These are phyloP conservation scores for Anoplopoma fimbria DNA, from an alignment of 2,113 vertebrate species.

Conservation along the genomic window DNA sequence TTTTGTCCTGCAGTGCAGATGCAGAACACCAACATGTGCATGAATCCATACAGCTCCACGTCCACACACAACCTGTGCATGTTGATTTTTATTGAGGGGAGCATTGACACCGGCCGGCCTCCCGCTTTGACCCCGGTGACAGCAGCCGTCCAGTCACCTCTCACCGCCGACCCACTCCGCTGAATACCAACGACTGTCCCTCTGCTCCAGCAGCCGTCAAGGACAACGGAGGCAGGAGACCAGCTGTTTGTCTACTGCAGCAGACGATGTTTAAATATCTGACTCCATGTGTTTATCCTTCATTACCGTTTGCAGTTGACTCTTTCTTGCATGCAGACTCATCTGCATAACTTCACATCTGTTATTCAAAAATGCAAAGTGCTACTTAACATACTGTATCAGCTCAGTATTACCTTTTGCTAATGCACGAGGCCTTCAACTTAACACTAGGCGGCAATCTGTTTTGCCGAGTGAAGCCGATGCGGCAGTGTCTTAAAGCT, in stretches of 20 bases:
- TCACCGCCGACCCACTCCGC: background rate
- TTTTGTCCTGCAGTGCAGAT: background rate
- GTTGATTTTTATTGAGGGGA: background rate
- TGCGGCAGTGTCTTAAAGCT: background rate
- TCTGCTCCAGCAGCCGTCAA: slow-evolving; percentile 22
- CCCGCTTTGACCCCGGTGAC: slow-evolving; percentile 6
- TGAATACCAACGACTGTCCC: slow-evolving; percentile 55
- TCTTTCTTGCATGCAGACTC: background rate
- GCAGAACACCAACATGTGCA: background rate
- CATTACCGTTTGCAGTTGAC: background rate
- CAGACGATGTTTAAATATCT: slow-evolving; percentile 12
- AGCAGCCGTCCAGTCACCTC: slow-evolving; percentile 5
- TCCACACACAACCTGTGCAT: background rate
- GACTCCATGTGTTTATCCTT: slow-evolving; percentile 1
- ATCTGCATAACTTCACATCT: background rate
- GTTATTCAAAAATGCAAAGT: background rate
- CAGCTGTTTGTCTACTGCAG: slow-evolving; percentile 27
- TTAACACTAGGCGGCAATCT: too few species aligned
- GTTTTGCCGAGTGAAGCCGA: too few species aligned
- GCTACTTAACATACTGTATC: background rate
- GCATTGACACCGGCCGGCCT: slow-evolving; percentile 17
- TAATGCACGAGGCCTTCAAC: background rate
- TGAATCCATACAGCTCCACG: background rate
- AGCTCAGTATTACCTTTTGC: background rate
- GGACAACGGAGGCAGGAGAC: background rate